phyloP scores from a whole-genome alignment of 30 jellyfish, hydroid and myxozoan genomes.

The Sanderia malayensis region DNA sequence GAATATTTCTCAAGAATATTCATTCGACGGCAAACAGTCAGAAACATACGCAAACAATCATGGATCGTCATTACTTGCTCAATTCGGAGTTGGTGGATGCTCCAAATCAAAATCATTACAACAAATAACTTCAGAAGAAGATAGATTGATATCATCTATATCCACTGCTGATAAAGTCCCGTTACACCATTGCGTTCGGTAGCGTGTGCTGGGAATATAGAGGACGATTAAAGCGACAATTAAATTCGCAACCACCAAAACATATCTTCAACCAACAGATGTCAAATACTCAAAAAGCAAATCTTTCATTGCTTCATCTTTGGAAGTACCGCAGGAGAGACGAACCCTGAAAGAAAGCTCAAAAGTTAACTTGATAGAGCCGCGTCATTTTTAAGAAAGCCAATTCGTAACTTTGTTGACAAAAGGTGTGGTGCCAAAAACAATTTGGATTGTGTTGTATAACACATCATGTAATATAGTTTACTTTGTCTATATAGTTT shows the following conservation, averaged over 20 bases:
- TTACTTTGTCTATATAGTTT: no score
- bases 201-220: slow-evolving; percentile 32
- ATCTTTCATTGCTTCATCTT: slow-evolving; percentile 19
- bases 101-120: not conserved
- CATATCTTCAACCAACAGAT: not conserved
- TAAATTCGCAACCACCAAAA: not conserved
- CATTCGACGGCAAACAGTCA: slow-evolving; percentile 22
- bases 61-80: not conserved
- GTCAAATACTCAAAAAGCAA: slow-evolving; percentile 23
- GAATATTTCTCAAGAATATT: slow-evolving; percentile 42
- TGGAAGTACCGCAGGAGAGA: not conserved
- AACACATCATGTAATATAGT: no score
- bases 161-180: slow-evolving; percentile 16
- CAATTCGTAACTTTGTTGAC: not conserved
- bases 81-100: no score
- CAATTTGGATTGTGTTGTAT: no score
- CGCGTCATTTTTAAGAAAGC: not conserved
- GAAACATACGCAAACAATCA: not conserved
- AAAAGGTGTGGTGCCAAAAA: slow-evolving; percentile 7
- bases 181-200: slow-evolving; percentile 53
- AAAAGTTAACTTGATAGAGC: not conserved
- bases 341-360: slow-evolving; percentile 3
- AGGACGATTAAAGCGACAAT: slow-evolving; percentile 1
- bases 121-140: slow-evolving; percentile 33
- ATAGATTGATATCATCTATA: slow-evolving; percentile 35